Conservation (phyloP, 2,113 vertebrate genomes). For the Elachura formosa region DNA sequence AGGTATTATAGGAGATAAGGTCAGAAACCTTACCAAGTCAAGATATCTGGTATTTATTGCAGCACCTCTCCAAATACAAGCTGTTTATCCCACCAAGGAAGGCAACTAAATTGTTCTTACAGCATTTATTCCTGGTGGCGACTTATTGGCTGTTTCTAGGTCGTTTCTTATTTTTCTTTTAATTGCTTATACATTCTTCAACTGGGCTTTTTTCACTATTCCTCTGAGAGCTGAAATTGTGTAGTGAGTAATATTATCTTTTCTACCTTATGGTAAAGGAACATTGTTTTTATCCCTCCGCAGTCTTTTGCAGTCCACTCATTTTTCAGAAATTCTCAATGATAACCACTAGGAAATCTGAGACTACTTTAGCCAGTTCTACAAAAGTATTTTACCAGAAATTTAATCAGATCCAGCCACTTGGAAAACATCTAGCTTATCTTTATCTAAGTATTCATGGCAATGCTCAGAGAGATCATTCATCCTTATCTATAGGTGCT, state of each 20-base stretch:
- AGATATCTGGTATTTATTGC: background rate
- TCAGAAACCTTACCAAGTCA: background rate
- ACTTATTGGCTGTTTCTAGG: background rate
- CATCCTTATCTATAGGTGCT: constrained; percentile 33
- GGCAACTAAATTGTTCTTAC: background rate
- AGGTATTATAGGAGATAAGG: background rate
- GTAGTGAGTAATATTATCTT: background rate
- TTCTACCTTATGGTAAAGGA: background rate
- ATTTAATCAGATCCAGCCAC: background rate
- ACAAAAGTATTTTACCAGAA: background rate
- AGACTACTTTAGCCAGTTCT: background rate
- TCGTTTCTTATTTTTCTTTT: background rate
- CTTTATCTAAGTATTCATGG: background rate
- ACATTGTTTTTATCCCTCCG: background rate
- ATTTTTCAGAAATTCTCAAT: background rate
- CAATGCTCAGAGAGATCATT: background rate
- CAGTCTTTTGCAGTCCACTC: background rate
- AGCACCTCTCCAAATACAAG: background rate
- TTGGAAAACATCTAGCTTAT: constrained; percentile 22
- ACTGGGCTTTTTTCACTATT: background rate
- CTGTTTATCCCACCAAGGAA: background rate
- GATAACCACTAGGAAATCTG: background rate
- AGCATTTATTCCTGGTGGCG: background rate
- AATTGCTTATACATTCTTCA: background rate
- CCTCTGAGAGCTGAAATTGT: background rate